Conservation (phyloP, 1,140 invertebrate genomes). For the Manduca sexta region DNA sequence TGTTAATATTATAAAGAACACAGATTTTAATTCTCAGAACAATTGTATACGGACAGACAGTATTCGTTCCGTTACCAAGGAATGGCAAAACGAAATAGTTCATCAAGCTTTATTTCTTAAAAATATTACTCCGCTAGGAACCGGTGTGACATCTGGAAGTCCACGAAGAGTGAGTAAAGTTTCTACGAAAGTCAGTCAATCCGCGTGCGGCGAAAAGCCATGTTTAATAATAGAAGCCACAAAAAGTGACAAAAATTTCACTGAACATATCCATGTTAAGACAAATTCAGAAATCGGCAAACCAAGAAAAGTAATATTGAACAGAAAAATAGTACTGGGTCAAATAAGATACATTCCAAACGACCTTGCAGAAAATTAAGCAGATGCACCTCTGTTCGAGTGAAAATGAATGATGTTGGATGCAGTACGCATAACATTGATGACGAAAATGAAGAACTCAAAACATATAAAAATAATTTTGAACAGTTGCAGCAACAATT, state of each 20-base stretch:
- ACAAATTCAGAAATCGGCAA: not conserved
- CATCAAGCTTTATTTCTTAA: slow-evolving; percentile 43
- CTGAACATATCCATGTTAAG: not conserved
- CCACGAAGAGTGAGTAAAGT: too few relatives aligned
- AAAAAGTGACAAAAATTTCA: too few relatives aligned
- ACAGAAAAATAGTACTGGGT: not conserved
- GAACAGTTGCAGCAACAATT: slow-evolving; percentile 30
- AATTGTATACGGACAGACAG: slow-evolving; percentile 17
- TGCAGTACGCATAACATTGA: slow-evolving; percentile 20
- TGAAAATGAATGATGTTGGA: slow-evolving; percentile 22
- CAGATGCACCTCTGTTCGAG: slow-evolving; percentile 26
- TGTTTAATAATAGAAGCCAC: too few relatives aligned
- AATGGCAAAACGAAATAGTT: slow-evolving; percentile 46
- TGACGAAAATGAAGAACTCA: slow-evolving; percentile 18
- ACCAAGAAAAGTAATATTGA: not conserved
- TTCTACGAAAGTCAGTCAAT: too few relatives aligned
- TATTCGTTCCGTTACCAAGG: slow-evolving; percentile 35
- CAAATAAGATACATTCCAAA: not conserved
- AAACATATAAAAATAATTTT: slow-evolving; percentile 28
- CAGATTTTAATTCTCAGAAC: slow-evolving; percentile 14
- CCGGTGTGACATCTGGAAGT: too few relatives aligned
- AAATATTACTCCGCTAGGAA: slow-evolving; percentile 20
- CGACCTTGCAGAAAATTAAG: slow-evolving; percentile 17
- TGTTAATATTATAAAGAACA: slow-evolving; percentile 30
- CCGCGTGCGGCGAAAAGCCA: too few relatives aligned